These are phyloP conservation scores for Capricornis sumatraensis DNA, from an alignment of 2,113 vertebrate species.

Conservation along the genomic window DNA sequence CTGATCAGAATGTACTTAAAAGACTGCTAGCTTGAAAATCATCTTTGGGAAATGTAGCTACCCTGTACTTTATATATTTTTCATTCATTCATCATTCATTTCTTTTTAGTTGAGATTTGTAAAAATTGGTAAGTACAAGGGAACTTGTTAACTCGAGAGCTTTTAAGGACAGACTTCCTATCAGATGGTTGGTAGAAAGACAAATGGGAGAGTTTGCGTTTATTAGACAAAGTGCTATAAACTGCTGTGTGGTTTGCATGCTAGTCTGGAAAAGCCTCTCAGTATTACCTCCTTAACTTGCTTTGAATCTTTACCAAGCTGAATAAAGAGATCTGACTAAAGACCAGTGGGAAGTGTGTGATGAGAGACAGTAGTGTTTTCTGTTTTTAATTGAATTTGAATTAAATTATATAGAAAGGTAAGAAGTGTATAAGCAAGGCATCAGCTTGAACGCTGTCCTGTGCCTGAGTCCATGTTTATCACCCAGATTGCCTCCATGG, in stretches of 20 bases:
- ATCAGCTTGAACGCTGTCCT: background rate
- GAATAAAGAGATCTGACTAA: background rate
- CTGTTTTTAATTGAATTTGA: background rate
- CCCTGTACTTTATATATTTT: background rate
- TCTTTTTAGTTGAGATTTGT: background rate
- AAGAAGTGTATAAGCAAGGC: background rate
- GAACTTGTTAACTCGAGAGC: background rate
- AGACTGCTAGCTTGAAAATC: background rate
- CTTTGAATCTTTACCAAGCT: background rate
- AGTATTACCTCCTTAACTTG: background rate
- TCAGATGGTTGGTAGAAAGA: background rate
- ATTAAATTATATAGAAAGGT: slow-evolving; percentile 9
- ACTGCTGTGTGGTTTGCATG: background rate
- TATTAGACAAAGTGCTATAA: background rate
- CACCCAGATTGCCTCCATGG: background rate
- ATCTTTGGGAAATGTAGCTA: background rate
- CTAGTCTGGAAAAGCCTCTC: background rate
- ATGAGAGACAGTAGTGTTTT: background rate
- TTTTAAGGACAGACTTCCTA: background rate
- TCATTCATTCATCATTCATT: background rate
- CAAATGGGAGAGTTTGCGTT: background rate
- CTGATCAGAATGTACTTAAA: background rate
- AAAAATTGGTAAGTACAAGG: background rate
- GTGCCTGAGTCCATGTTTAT: background rate
- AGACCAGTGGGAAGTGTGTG: background rate